Percentiles rank a stretch among this genome's conserved stretches.
Conservation (phyloP, 2,113 vertebrate genomes). For the Morphnarchus princeps region DNA sequence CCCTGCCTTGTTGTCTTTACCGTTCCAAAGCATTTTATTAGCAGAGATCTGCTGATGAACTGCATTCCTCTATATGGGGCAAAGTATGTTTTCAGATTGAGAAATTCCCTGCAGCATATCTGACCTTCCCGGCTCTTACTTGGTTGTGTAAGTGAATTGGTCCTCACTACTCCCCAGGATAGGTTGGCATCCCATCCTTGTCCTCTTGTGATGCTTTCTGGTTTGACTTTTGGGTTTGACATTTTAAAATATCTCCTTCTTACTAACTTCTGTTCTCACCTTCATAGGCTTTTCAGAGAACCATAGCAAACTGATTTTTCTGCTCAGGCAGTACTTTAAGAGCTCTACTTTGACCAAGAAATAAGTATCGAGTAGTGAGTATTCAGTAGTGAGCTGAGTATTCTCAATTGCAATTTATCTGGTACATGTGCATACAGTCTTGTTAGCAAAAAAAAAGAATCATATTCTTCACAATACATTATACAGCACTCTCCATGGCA, state of each 20-base stretch:
- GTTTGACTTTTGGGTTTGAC: not conserved
- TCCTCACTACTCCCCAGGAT: not conserved
- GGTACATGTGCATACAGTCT: not conserved
- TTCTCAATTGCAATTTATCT: not conserved
- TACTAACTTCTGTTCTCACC: not conserved
- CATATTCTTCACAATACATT: not conserved
- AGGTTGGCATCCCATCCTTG: not conserved
- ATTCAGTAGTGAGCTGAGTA: not conserved
- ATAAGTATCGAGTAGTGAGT: not conserved
- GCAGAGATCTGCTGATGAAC: not conserved
- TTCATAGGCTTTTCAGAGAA: not conserved
- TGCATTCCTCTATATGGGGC: not conserved
- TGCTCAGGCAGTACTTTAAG: not conserved
- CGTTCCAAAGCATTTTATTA: not conserved
- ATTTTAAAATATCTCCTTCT: not conserved
- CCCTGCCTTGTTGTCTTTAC: not conserved
- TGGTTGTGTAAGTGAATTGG: accelerated
- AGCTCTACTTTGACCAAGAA: not conserved
- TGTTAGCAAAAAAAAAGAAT: not conserved
- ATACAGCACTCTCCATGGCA: not conserved
- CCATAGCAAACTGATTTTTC: not conserved
- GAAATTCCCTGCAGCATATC: not conserved
- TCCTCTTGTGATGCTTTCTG: not conserved
- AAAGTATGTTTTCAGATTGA: not conserved
- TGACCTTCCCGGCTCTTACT: not conserved